A percentile compares a stretch with the other conserved stretches of the same genome.
Conservation (phyloP, 35 echinoderm and acorn worm genomes). For the Holothuria glaberrima region DNA sequence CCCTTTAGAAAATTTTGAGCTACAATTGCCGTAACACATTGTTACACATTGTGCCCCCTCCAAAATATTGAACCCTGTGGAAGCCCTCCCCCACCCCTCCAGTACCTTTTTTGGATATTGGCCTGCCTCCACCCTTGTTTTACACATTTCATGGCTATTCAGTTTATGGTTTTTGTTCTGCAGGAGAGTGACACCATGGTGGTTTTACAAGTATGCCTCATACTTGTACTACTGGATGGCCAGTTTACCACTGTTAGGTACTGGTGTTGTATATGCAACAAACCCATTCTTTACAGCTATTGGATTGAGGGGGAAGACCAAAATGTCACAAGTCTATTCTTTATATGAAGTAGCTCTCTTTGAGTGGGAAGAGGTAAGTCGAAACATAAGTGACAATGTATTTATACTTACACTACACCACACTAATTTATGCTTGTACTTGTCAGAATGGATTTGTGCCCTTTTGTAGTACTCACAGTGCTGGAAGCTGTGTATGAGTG, state of each 20-base stretch:
- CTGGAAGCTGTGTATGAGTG: no score
- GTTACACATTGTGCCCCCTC: no score
- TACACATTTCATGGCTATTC: background rate
- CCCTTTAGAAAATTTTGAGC: no score
- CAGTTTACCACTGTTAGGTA: constrained; percentile 14
- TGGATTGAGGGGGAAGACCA: constrained; percentile 37
- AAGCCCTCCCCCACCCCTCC: no score
- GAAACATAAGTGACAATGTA: no score
- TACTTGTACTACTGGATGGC: constrained; percentile 32
- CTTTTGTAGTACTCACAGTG: no score
- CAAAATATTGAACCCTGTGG: no score
- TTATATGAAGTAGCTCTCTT: constrained; percentile 37
- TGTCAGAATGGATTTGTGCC: no score
- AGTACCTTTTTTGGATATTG: background rate
- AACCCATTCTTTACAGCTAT: constrained; percentile 10
- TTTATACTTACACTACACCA: no score
- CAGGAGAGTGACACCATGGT: constrained; percentile 31
- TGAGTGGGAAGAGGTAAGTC: constrained; percentile 52
- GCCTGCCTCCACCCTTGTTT: background rate
- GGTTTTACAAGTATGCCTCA: constrained; percentile 22
- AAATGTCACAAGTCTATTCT: constrained; percentile 46
- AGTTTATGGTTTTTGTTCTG: background rate
- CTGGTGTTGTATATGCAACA: background rate
- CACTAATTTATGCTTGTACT: no score
- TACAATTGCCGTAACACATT: no score